Percentiles rank a stretch among this genome's conserved stretches.
phyloP scores from a whole-genome alignment of 2,113 vertebrate genomes.

The Nymphicus hollandicus region DNA sequence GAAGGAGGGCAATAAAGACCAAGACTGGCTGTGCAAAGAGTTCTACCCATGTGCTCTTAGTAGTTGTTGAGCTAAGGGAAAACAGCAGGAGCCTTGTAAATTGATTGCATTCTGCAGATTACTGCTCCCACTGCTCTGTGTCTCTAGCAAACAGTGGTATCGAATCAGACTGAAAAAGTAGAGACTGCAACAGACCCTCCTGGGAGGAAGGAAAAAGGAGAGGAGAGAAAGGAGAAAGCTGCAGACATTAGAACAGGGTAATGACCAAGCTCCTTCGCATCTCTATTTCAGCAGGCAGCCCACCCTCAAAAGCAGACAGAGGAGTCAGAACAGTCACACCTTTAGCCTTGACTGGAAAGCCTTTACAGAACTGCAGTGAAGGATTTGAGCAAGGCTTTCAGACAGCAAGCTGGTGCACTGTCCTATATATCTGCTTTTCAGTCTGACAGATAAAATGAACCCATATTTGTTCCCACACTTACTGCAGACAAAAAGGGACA shows the following conservation, averaged over 20 bases:
- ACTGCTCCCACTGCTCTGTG: background rate
- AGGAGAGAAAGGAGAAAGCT: background rate
- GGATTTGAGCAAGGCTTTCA: background rate
- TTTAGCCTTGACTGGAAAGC: slow-evolving; percentile 25
- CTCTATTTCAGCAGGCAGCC: background rate
- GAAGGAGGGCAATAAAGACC: background rate
- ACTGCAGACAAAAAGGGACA: background rate
- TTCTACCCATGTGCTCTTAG: background rate
- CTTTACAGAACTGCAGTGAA: slow-evolving; percentile 18
- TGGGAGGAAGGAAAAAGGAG: background rate
- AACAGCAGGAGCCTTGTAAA: background rate
- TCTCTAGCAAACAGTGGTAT: background rate
- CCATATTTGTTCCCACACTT: background rate
- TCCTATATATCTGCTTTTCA: background rate
- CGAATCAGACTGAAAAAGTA: background rate
- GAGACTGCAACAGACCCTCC: background rate
- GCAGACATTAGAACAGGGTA: background rate
- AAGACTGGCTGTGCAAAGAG: background rate
- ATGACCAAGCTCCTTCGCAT: background rate
- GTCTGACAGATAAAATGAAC: slow-evolving; percentile 16
- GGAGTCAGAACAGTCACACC: background rate
- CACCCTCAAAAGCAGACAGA: slow-evolving; percentile 4
- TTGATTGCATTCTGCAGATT: background rate
- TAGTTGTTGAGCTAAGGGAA: background rate
- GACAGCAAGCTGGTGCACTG: background rate